Conservation (phyloP, 2,113 vertebrate species). For the Fukomys damarensis region DNA sequence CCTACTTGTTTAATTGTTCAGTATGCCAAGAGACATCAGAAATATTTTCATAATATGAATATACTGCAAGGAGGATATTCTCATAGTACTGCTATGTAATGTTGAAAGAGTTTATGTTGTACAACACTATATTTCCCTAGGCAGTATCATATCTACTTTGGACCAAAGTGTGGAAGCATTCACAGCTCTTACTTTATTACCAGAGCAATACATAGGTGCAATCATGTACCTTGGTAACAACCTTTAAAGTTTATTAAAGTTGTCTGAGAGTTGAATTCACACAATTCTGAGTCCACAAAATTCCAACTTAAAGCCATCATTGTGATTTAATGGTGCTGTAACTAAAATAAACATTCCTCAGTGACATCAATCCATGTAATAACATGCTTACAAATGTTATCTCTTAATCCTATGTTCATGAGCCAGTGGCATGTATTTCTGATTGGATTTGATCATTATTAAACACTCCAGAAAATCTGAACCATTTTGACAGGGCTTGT, state of each 20-base stretch:
- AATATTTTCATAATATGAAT: slow-evolving; percentile 40
- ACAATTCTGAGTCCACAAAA: background rate
- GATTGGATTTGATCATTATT: slow-evolving; percentile 13
- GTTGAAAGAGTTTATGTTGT: slow-evolving; percentile 2
- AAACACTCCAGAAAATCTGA: background rate
- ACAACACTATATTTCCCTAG: background rate
- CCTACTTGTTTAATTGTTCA: background rate
- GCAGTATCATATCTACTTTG: background rate
- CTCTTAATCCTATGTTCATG: background rate
- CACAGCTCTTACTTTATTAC: background rate
- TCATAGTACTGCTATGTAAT: background rate
- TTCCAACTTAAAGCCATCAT: background rate
- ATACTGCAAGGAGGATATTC: background rate
- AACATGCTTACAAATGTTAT: background rate
- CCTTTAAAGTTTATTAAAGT: background rate
- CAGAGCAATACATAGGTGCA: background rate
- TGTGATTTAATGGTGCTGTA: background rate
- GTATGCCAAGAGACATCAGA: background rate
- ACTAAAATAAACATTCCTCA: background rate
- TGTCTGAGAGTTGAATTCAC: slow-evolving; percentile 19
- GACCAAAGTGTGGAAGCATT: background rate
- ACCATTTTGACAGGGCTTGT: slow-evolving; percentile 9
- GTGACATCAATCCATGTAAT: background rate
- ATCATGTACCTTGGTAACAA: background rate
- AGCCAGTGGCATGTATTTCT: slow-evolving; percentile 22